Base-by-base conservation (phyloP, 2,113 vertebrate genomes). In the Taurulus bubalis region DNA sequence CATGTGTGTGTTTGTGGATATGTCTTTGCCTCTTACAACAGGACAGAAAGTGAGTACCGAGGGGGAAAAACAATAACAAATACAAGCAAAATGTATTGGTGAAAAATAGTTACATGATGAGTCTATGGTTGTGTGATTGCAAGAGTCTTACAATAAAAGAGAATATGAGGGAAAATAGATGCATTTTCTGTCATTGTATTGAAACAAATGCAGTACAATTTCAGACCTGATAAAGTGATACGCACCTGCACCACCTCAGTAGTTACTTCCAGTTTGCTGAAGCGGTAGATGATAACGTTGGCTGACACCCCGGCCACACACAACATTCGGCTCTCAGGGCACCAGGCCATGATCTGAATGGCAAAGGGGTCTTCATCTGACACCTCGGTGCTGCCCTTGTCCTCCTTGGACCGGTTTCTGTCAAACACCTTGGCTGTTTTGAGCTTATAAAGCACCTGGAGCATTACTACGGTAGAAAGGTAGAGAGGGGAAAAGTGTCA, bases 351-450 rank as follows among this genome's bases (percentile, higher is more conserved):
- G 90, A 98, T 96, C 93, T 99, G 98, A 90, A 99, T 97, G 93
- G 98, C 98, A 24, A 97, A 99, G 0, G 98, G 98, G 90, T 99
- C 98, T 94, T 99, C 98, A 79, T 99, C 98, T 55, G 98, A 97
- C 80, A 96, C 96, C 75, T 99, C 98, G 0, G 95, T 95, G 87
- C 92, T 97, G 71, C 96, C 96, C 85, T 95, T 97, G 85, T 99
- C 98, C 65, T 99, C 98, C 92, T 97, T 98, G 85, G 95, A 96
- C 90, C 97, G 95, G 73, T 96, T 96, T 83, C 98, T 98, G 95
- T 99, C 98, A 94, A 99, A 99, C 77, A 99, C 97, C 96, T 99
- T 99, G 83, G 98, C 97, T 76, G 98, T 99, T 95, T 99, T 99
- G 84, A 99, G 94, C 86, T 99, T 99, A 93, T 99, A 99, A 89